A percentile compares a stretch with the other conserved stretches of the same genome.
Conservation (phyloP, 2,888 invertebrate species). For the Lissonota sp. region DNA sequence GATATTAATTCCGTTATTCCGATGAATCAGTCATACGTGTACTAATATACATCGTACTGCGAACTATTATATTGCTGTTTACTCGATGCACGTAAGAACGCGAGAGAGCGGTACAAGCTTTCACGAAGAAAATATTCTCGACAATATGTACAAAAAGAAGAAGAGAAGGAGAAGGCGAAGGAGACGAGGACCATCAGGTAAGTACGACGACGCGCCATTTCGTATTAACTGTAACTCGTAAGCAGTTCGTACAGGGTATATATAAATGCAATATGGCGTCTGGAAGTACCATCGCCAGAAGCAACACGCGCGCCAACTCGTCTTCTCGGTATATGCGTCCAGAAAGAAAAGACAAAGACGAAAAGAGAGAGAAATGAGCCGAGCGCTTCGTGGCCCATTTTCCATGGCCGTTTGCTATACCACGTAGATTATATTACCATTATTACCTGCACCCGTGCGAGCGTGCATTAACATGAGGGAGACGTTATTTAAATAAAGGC, state of each 20-base stretch:
- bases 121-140: constrained; percentile 59
- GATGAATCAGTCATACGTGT: constrained; percentile 15
- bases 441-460: constrained; percentile 68
- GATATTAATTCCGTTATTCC: no score
- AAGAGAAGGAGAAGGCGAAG: neutral
- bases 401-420: constrained; percentile 68
- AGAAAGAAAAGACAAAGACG: neutral
- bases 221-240: constrained; percentile 52
- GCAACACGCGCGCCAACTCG: constrained; percentile 1
- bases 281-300: constrained; percentile 20
- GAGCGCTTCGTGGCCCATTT: constrained; percentile 75
- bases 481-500: constrained; percentile 74
- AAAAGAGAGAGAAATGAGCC: constrained; percentile 17
- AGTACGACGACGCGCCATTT: constrained; percentile 28
- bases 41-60: constrained; percentile 14
- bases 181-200: constrained; percentile 9
- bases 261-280: constrained; percentile 27
- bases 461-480: constrained; percentile 73
- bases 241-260: constrained; percentile 25
- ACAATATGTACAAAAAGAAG: constrained; percentile 10
- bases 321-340: neutral
- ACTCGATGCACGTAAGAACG: constrained; percentile 48
- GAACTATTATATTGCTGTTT: constrained; percentile 35
- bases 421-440: constrained; percentile 75
- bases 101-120: constrained; percentile 62